Base-by-base conservation (phyloP, 1,140 invertebrate species). In the Hormaphis cornu region DNA sequence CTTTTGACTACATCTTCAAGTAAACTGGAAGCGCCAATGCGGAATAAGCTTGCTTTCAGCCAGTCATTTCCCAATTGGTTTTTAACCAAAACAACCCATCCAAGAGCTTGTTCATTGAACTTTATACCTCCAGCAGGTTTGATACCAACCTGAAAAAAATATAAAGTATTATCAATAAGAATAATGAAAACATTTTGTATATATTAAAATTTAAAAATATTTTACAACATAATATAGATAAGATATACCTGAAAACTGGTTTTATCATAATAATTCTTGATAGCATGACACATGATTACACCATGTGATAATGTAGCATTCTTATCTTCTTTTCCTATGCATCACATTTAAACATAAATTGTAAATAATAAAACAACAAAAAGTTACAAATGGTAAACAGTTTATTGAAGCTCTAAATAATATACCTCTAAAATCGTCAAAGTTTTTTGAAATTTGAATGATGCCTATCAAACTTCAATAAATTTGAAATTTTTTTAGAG, bases 81-180 rank as follows among this genome's bases (percentile, higher is more conserved):
- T 76, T 93, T 86, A 20, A 98, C 84, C 18, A 99, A 79, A 14
- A 87, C 82, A 69, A 97, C 79, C 93, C 94, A 99, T 28, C 86
- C 81, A 35, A 97, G 80, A 0, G 91, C 89, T 80, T 99, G 92
- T 70, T 85, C 82, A 0, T 87, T 83, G n/a, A 89, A 92, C 72
- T 87, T 84, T 58, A 99, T 92, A 24, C 97, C 97, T 53, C 97
- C 97, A 50, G 97, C 96, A 70, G 97, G 94, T 80, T 99, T 99
- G 35, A 99, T 86, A 2, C 97, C 97, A 75, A 98, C 86, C 89
- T 93, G 76, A 75, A 72, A 71, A 72, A 72, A 20, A 69, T 24
- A 52, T 26, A 66, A 66, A n/a, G 40, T 44, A 66, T 66, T 14
- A 10, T 18, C 18, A 66, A 44, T 44, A 7, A 14, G 44, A 33